These are phyloP conservation scores for Drosophila lacteicornis DNA, from an alignment of 1,140 invertebrate genomes.

Conservation along the genomic window DNA sequence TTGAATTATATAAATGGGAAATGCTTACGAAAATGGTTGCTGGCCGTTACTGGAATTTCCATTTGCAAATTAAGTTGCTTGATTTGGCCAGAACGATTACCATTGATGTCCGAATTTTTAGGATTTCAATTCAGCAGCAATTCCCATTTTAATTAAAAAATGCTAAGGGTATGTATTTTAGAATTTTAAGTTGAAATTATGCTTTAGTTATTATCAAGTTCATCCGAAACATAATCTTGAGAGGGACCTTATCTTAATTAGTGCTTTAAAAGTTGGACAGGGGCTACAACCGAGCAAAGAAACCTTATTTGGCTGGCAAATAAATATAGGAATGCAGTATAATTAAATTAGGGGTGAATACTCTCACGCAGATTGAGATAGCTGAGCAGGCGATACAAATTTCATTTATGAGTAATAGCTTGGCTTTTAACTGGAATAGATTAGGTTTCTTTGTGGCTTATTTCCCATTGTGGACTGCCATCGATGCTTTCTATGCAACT, in stretches of 20 bases:
- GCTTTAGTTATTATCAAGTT: neutral
- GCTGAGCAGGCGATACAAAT: conserved; percentile 5
- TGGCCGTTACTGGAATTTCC: conserved; percentile 15
- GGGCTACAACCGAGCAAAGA: too few relatives aligned
- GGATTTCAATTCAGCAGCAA: neutral
- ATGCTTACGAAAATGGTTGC: conserved; percentile 34
- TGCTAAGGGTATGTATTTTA: neutral
- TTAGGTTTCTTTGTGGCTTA: conserved; percentile 4
- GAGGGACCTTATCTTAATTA: too few relatives aligned
- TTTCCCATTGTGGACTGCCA: neutral
- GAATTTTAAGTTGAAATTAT: too few relatives aligned
- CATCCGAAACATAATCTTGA: too few relatives aligned
- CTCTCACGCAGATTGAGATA: neutral
- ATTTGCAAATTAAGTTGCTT: conserved; percentile 29
- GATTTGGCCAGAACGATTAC: conserved; percentile 7
- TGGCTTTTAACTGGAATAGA: neutral
- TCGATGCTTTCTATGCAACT: conserved; percentile 12
- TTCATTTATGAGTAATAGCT: conserved; percentile 2
- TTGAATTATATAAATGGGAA: conserved; percentile 64
- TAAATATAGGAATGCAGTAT: neutral
- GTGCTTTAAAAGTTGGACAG: too few relatives aligned
- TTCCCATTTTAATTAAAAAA: neutral
- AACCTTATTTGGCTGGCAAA: too few relatives aligned
- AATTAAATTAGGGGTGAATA: neutral
- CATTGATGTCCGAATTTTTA: neutral